Percentiles rank a stretch among this genome's conserved stretches.
phyloP scores from a whole-genome alignment of 2,113 vertebrate species.

The Rhizomys pruinosus region DNA sequence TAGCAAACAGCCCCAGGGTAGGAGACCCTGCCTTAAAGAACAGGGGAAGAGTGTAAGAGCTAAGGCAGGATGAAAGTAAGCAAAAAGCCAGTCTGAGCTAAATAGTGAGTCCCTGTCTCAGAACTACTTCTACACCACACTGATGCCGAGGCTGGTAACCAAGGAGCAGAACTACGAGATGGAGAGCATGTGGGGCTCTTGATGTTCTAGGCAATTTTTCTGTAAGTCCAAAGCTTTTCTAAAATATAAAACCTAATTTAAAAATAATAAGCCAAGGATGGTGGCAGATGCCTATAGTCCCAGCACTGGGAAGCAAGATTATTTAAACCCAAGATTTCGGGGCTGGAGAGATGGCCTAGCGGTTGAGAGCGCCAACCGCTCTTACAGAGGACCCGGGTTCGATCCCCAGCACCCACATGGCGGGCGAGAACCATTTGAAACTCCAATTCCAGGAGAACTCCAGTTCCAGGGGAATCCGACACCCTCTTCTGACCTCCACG shows the following conservation, averaged over 20 bases:
- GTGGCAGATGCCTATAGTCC: background rate
- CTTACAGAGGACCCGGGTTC: too few species aligned
- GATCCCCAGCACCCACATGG: too few species aligned
- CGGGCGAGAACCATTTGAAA: too few species aligned
- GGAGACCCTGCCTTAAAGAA: background rate
- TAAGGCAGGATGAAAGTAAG: background rate
- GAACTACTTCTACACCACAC: background rate
- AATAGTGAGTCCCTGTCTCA: too few species aligned
- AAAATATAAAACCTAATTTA: background rate
- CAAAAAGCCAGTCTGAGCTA: background rate
- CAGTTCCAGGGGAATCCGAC: too few species aligned
- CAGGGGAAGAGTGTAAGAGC: background rate
- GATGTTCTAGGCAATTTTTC: background rate
- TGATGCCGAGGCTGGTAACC: background rate
- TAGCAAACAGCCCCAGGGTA: background rate
- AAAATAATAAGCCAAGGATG: background rate
- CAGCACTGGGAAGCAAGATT: background rate
- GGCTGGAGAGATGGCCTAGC: too few species aligned
- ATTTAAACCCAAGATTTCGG: background rate
- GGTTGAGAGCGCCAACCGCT: too few species aligned
- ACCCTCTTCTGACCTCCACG: too few species aligned
- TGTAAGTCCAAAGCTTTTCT: background rate
- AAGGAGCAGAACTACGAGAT: background rate
- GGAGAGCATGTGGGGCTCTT: accelerated
- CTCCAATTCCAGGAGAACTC: too few species aligned